phyloP scores from a whole-genome alignment of 1,140 invertebrate species.

The Bombyx mandarina region DNA sequence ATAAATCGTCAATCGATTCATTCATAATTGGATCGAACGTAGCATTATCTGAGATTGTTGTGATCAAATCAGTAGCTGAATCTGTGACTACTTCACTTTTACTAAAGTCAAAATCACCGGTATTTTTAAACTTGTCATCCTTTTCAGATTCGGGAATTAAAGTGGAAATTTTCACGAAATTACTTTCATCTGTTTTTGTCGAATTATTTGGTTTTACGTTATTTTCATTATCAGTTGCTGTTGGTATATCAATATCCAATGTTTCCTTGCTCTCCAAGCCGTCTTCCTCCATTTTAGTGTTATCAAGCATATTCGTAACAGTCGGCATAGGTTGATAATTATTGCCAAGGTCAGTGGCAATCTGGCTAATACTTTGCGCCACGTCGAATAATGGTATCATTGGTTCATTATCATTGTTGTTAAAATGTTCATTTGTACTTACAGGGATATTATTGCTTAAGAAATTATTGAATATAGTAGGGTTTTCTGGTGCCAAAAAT shows the following conservation, averaged over 20 bases:
- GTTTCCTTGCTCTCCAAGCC: constrained; percentile 59
- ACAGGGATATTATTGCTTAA: constrained; percentile 12
- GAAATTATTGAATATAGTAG: constrained; percentile 6
- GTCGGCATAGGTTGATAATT: constrained; percentile 42
- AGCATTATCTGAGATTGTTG: constrained; percentile 20
- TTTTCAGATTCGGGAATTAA: constrained; percentile 33
- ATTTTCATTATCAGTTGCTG: constrained; percentile 17
- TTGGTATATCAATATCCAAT: constrained; percentile 53
- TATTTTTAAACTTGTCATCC: constrained; percentile 4
- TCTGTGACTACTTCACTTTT: constrained; percentile 11
- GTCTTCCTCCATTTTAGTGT: constrained; percentile 27
- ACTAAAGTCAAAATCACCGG: constrained; percentile 10
- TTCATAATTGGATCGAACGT: constrained; percentile 51
- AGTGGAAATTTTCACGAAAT: constrained; percentile 58
- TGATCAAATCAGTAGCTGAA: constrained; percentile 10
- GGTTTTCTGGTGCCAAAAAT: constrained; percentile 22
- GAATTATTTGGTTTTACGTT: constrained; percentile 15
- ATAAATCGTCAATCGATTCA: constrained; percentile 57
- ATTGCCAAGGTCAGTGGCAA: constrained; percentile 54
- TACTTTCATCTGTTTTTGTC: constrained; percentile 24
- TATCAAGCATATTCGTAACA: constrained; percentile 38
- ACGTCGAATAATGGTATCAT: constrained; percentile 51
- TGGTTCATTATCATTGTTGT: constrained; percentile 23
- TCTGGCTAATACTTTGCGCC: constrained; percentile 62
- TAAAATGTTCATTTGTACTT: constrained; percentile 14